These are phyloP conservation scores for Labroides dimidiatus DNA, from an alignment of 2,797 vertebrate genomes.

Conservation along the genomic window DNA sequence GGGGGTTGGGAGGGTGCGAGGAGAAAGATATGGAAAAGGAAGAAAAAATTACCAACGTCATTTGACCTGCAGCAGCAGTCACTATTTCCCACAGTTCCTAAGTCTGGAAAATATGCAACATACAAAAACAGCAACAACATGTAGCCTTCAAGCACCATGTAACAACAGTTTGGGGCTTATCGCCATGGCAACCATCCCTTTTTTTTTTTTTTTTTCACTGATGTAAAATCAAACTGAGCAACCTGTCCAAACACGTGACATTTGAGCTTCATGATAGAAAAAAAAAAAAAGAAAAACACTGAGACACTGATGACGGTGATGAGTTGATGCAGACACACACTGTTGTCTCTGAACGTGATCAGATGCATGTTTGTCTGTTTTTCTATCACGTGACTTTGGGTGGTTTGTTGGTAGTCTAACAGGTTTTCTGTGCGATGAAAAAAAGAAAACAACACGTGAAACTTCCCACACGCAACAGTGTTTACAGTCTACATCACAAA, in stretches of 20 bases:
- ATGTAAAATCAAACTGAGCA: constrained; percentile 42
- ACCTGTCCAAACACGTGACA: constrained; percentile 45
- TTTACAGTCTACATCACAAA: not conserved
- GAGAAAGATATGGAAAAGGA: constrained; percentile 96
- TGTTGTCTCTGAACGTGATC: constrained; percentile 5
- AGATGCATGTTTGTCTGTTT: not conserved
- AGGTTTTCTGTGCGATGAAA: not conserved
- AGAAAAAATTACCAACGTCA: constrained; percentile 98
- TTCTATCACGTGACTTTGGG: not conserved
- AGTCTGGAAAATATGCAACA: constrained; percentile 99
- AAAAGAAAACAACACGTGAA: not conserved
- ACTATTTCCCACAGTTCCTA: constrained; percentile 99
- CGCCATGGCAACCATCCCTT: constrained; percentile 54
- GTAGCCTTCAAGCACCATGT: constrained; percentile 83
- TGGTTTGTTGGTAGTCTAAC: not conserved
- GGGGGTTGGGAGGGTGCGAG: constrained; percentile 83
- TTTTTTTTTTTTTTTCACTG: constrained; percentile 42
- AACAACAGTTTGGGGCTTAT: constrained; percentile 74
- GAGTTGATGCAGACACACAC: constrained; percentile 36
- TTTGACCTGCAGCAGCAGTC: constrained; percentile 98
- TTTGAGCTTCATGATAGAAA: constrained; percentile 36
- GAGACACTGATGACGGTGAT: constrained; percentile 40
- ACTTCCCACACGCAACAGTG: not conserved
- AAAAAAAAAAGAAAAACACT: constrained; percentile 53
- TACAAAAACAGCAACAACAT: constrained; percentile 86